Evolutionary conservation across 2,888 invertebrate genomes (phyloP), one percentile per base, ranked within the genome.

Genomic region (Agonum fuliginosum): DNA sequence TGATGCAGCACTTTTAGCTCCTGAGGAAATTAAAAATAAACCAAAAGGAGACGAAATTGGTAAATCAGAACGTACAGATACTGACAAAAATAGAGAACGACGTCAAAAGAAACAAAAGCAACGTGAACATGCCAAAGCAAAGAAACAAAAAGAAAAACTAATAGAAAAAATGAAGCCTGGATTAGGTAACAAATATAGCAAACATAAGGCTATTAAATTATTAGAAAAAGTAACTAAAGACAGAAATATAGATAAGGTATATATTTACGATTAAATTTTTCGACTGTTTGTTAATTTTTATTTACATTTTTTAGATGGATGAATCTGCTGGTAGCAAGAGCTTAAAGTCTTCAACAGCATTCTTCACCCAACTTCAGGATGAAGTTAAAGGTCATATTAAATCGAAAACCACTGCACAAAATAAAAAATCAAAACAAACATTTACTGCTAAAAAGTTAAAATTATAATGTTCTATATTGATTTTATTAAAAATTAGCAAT

Each of bases 61-160:
- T 81, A 93, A 93, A 86, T 91, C 91, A 8, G 99, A 99, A 87
- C 90, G 95, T 79, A 92, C 93, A 0, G 89, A 90, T 72, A 96
- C 97, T 0, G 98, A 98, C 83, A 96, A 93, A 86, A 96, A 97
- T 81, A 91, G 97, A 65, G 95, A 95, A 81, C 89, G 97, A 78
- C 91, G 98, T 81, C 92, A 92, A 85, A 97, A 96, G 88, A 98
- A 98, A 86, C 88, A 91, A 62, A 91, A 92, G 78, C 95, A 97
- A 83, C 88, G 89, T 30, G 87, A 89, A 78, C 86, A 90, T 78
- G 85, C 91, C 84, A 84, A 88, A 83, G 84, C 82, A 87, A 90
- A 84, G 82, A 86, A 82, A 87, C 89, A 81, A 86, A 89, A 79
- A 87, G 88, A 83, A 87, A 89, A 10, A 83, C 83, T 8, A 82